Conservation (phyloP, 2,888 invertebrate genomes). For the Tinea semifulvella region DNA sequence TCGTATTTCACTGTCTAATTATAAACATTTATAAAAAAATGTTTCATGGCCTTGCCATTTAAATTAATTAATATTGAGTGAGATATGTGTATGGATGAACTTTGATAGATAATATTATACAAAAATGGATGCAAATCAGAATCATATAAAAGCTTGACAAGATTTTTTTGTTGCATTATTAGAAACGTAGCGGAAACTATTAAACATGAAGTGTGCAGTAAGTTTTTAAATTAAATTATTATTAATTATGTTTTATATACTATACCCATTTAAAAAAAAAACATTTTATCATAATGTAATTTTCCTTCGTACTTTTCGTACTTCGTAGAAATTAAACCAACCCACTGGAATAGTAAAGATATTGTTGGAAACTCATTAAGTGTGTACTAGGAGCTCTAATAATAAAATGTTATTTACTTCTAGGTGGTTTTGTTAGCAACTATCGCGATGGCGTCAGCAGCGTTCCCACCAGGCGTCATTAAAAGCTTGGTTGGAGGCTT, state of each 20-base stretch:
- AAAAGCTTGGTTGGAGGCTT: too few species aligned
- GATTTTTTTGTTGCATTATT: constrained; percentile 10
- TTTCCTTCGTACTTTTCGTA: too few species aligned
- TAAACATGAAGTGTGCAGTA: constrained; percentile 41
- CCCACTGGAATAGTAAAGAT: too few species aligned
- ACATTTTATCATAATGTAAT: too few species aligned
- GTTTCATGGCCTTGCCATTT: constrained; percentile 11
- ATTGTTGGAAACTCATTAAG: too few species aligned
- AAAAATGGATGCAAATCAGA: background rate
- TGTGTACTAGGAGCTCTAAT: background rate
- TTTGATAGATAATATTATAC: background rate
- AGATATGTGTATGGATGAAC: constrained; percentile 1
- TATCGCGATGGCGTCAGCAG: constrained; percentile 19
- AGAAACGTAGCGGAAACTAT: constrained; percentile 12
- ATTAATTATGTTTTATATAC: too few species aligned
- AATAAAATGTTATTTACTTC: background rate
- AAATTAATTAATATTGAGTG: constrained; percentile 8
- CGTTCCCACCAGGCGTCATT: background rate
- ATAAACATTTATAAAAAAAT: background rate
- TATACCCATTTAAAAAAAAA: too few species aligned
- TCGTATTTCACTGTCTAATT: too few species aligned
- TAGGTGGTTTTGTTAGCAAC: constrained; percentile 15
- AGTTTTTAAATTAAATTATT: too few species aligned
- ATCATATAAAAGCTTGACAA: constrained; percentile 10
- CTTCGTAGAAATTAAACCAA: too few species aligned